A percentile compares a stretch with the other conserved stretches of the same genome.
phyloP scores from a whole-genome alignment of 2,113 vertebrate species.

The Perca fluviatilis region DNA sequence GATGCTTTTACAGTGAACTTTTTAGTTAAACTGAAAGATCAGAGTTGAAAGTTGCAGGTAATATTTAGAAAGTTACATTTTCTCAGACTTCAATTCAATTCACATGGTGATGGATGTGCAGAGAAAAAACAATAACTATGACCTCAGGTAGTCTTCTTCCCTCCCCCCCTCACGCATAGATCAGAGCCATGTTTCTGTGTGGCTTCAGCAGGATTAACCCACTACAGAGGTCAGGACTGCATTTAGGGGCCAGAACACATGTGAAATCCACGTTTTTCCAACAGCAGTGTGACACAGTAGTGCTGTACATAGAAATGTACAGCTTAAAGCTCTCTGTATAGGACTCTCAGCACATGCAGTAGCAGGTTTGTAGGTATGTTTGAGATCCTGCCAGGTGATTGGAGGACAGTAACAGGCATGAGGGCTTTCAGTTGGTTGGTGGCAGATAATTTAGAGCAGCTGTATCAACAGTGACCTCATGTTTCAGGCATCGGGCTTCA shows the following conservation, averaged over 20 bases:
- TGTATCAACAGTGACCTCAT: slow-evolving; percentile 69
- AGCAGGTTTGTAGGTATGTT: slow-evolving; percentile 52
- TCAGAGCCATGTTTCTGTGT: slow-evolving; percentile 33
- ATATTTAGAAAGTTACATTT: neutral
- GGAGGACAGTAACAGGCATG: slow-evolving; percentile 33
- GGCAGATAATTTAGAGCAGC: slow-evolving; percentile 64
- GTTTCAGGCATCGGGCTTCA: slow-evolving; percentile 62
- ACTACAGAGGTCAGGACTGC: slow-evolving; percentile 33
- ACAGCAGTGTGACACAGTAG: neutral
- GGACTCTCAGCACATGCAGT: slow-evolving; percentile 38
- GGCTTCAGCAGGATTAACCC: slow-evolving; percentile 27
- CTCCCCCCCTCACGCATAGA: slow-evolving; percentile 7
- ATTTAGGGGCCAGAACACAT: slow-evolving; percentile 39
- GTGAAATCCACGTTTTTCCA: slow-evolving; percentile 42
- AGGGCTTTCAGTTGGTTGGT: slow-evolving; percentile 17
- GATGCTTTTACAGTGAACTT: neutral
- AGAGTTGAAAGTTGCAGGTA: neutral
- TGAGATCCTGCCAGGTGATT: slow-evolving; percentile 49
- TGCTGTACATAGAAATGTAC: neutral
- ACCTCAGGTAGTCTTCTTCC: slow-evolving; percentile 34
- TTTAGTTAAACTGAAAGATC: neutral
- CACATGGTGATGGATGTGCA: slow-evolving; percentile 38
- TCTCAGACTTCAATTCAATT: slow-evolving; percentile 19
- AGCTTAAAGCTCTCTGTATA: slow-evolving; percentile 1
- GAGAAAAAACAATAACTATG: slow-evolving; percentile 19